A percentile compares a stretch with the other conserved stretches of the same genome.
Conservation (phyloP, 2,888 invertebrate species). For the Plagodis dolabraria region DNA sequence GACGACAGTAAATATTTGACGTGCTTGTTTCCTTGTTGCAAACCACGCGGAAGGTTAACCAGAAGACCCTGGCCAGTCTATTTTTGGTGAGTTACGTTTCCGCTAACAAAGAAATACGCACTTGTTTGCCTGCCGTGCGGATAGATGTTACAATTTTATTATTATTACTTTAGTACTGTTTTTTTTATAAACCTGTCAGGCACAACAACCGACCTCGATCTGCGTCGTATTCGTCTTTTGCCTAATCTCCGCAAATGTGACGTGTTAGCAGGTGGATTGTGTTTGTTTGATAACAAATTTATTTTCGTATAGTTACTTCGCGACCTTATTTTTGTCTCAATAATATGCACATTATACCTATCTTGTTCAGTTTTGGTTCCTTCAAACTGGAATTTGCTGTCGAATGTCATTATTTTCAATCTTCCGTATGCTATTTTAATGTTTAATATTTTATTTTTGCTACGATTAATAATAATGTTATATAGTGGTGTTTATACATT, state of each 20-base stretch:
- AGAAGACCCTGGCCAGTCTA: constrained; percentile 75
- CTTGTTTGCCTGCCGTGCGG: constrained; percentile 40
- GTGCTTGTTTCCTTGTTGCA: constrained; percentile 59
- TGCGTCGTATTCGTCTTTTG: constrained; percentile 43
- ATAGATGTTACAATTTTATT: constrained; percentile 36
- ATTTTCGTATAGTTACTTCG: constrained; percentile 8
- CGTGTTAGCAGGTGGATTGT: constrained; percentile 41
- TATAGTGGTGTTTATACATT: too few relatives aligned
- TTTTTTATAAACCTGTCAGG: constrained; percentile 21
- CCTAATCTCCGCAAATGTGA: constrained; percentile 50
- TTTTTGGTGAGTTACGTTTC: constrained; percentile 75
- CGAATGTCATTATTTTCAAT: too few relatives aligned
- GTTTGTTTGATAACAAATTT: constrained; percentile 48
- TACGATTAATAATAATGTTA: too few relatives aligned
- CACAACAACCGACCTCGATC: constrained; percentile 40
- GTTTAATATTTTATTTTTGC: too few relatives aligned
- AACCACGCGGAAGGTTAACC: constrained; percentile 66
- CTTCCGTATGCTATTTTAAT: too few relatives aligned
- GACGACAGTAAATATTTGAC: constrained; percentile 37
- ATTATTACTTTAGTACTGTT: constrained; percentile 9
- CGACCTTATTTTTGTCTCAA: constrained; percentile 8
- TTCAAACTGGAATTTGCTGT: too few relatives aligned
- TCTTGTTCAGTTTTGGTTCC: too few relatives aligned
- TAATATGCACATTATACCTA: not conserved
- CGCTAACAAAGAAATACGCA: constrained; percentile 53